Conservation (phyloP, 1,140 invertebrate species). For the Agrypnia vestita region DNA sequence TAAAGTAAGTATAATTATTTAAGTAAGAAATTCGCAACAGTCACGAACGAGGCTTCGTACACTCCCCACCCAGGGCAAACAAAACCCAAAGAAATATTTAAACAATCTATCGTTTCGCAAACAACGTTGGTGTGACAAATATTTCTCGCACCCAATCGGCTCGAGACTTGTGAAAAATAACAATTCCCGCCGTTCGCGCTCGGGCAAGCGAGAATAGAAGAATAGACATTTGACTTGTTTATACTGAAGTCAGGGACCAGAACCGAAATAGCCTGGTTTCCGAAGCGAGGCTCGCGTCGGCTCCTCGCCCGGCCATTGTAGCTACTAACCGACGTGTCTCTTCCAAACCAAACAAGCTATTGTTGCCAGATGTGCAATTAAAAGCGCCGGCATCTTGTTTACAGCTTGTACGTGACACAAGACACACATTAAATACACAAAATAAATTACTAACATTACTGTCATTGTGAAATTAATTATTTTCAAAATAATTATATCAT, state of each 20-base stretch:
- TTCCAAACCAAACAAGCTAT: neutral
- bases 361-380: slow-evolving; percentile 17
- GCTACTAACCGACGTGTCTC: neutral
- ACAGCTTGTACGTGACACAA: slow-evolving; percentile 6
- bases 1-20: no score
- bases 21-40: no score
- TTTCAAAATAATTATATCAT: no score
- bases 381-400: slow-evolving; percentile 16
- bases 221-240: neutral
- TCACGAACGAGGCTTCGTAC: no score
- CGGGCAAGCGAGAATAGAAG: neutral
- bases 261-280: slow-evolving; percentile 1
- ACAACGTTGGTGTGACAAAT: neutral
- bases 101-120: no score
- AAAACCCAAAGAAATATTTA: no score
- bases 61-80: no score
- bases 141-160: neutral
- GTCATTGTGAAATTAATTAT: no score
- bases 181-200: neutral
- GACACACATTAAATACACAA: neutral
- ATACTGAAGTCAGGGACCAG: neutral
- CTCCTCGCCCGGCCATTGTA: neutral
- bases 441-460: neutral
- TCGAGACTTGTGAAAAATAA: neutral
- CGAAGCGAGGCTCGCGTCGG: neutral